A percentile compares a stretch with the other conserved stretches of the same genome.
Conservation (phyloP, 2,888 invertebrate species). For the Macrophya annulata region DNA sequence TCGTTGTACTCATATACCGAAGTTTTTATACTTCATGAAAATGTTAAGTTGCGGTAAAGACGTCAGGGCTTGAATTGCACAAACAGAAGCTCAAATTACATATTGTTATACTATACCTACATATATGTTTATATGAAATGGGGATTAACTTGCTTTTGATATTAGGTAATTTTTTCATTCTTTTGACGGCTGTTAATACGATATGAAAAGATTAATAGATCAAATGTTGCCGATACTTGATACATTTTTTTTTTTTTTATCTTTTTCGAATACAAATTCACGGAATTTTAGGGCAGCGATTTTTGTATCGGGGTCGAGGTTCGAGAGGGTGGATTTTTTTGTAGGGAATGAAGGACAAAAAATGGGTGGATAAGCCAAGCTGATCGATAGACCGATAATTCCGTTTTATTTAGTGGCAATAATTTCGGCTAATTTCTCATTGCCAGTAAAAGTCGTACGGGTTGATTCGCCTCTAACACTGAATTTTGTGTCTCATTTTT, state of each 20-base stretch:
- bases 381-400: constrained; percentile 69
- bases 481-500: not conserved
- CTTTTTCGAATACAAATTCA: not conserved
- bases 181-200: not conserved
- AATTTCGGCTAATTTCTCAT: constrained; percentile 63
- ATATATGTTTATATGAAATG: not conserved
- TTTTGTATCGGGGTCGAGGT: not conserved
- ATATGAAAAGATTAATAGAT: not conserved
- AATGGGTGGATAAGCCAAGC: not conserved
- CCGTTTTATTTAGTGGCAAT: constrained; percentile 73
- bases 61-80: not conserved
- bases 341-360: not conserved
- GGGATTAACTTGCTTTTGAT: not conserved
- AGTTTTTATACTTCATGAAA: not conserved
- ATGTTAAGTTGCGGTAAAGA: not conserved
- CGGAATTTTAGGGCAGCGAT: constrained; percentile 1
- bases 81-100: not conserved
- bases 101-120: not conserved
- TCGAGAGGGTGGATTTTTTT: not conserved
- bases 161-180: not conserved
- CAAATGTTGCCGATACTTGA: not conserved
- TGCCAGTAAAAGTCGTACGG: constrained; percentile 1
- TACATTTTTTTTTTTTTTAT: not conserved
- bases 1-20: not conserved
- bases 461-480: not conserved